phyloP scores from a whole-genome alignment of 2,888 invertebrate species.

The Mallateleia sp. region DNA sequence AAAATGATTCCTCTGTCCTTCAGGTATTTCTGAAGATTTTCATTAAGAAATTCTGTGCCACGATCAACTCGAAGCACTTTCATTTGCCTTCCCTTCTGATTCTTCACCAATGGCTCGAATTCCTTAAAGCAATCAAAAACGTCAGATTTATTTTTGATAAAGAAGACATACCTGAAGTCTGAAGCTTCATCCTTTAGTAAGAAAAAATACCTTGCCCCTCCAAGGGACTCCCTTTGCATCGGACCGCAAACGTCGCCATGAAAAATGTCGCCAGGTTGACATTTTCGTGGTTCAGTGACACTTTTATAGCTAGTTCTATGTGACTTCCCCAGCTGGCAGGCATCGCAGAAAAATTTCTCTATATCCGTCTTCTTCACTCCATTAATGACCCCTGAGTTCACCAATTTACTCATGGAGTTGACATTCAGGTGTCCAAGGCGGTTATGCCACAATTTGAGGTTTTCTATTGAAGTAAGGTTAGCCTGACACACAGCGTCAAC shows the following conservation, averaged over 20 bases:
- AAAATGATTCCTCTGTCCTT: not conserved
- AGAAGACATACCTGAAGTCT: slow-evolving; percentile 67
- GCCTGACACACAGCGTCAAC: not conserved
- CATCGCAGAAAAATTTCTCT: not conserved
- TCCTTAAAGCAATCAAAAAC: slow-evolving; percentile 34
- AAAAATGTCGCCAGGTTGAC: slow-evolving; percentile 40
- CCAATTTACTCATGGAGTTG: not conserved
- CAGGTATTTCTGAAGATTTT: slow-evolving; percentile 22
- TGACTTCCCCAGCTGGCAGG: slow-evolving; percentile 16
- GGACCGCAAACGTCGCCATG: slow-evolving; percentile 79
- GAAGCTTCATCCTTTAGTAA: slow-evolving; percentile 76
- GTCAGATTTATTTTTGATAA: slow-evolving; percentile 69
- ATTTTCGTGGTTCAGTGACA: not conserved
- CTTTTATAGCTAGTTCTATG: not conserved
- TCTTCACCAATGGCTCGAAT: slow-evolving; percentile 30
- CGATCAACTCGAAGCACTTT: too few species aligned
- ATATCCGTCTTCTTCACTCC: not conserved
- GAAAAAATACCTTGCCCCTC: slow-evolving; percentile 72
- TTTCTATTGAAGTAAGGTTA: not conserved
- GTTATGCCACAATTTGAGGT: not conserved
- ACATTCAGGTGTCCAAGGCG: slow-evolving; percentile 4
- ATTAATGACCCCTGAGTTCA: not conserved
- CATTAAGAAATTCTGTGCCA: too few species aligned
- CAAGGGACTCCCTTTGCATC: slow-evolving; percentile 72
- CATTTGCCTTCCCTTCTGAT: slow-evolving; percentile 25